Conservation (phyloP, 2,888 invertebrate genomes). For the Eristalis intricaria region DNA sequence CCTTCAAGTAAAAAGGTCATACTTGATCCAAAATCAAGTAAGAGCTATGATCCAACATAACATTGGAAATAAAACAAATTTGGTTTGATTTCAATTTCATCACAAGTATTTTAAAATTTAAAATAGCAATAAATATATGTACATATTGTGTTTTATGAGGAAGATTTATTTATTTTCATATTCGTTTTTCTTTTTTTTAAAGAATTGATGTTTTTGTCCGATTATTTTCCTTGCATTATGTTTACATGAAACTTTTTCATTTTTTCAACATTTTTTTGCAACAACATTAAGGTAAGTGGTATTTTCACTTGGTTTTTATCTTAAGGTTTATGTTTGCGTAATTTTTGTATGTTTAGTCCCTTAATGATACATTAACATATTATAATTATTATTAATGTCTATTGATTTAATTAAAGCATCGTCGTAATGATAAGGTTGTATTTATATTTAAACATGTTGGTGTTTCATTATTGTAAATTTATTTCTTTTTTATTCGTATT, state of each 20-base stretch:
- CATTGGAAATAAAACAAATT: not conserved
- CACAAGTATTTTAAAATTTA: conserved; percentile 59
- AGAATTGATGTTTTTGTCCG: conserved; percentile 27
- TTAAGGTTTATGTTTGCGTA: conserved; percentile 55
- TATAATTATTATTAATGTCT: conserved; percentile 47
- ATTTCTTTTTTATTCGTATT: not conserved
- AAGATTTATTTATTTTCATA: conserved; percentile 51
- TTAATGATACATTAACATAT: conserved; percentile 33
- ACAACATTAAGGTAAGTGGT: conserved; percentile 54
- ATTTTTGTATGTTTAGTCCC: conserved; percentile 38
- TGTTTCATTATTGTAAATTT: conserved; percentile 42
- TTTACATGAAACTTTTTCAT: conserved; percentile 31
- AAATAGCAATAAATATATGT: conserved; percentile 65
- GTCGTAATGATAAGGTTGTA: conserved; percentile 63
- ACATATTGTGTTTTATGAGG: conserved; percentile 45
- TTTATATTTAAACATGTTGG: conserved; percentile 57
- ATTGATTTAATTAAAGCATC: conserved; percentile 71
- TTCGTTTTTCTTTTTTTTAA: conserved; percentile 6
- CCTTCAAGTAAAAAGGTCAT: too few relatives aligned
- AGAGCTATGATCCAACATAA: too few relatives aligned
- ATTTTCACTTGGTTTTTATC: conserved; percentile 56
- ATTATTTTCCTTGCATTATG: conserved; percentile 11
- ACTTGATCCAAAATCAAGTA: too few relatives aligned
- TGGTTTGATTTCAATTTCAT: conserved; percentile 41
- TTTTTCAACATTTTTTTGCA: not conserved